A percentile compares a stretch with the other conserved stretches of the same genome.
These are phyloP conservation scores for Lepus europaeus DNA, from an alignment of 2,113 vertebrate species.

Conservation along the genomic window DNA sequence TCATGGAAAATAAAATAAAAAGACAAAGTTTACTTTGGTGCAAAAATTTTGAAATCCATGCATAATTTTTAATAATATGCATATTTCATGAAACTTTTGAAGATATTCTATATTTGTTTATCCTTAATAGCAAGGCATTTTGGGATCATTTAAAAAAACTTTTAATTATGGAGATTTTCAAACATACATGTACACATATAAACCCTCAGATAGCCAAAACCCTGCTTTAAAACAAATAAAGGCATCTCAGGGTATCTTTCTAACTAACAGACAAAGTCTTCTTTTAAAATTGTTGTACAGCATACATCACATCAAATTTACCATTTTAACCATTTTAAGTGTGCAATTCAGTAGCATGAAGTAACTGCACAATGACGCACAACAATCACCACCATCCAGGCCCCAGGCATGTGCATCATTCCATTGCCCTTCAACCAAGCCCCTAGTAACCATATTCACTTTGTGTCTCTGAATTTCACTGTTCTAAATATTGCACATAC, in stretches of 20 bases:
- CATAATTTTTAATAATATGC: too few species aligned
- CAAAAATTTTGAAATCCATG: too few species aligned
- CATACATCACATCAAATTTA: background rate
- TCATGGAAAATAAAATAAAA: too few species aligned
- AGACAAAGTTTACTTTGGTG: too few species aligned
- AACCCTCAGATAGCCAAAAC: background rate
- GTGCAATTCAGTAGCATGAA: background rate
- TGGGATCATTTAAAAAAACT: background rate
- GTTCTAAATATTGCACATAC: background rate
- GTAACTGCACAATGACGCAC: background rate
- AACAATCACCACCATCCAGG: background rate
- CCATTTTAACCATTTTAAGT: background rate
- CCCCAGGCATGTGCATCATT: background rate
- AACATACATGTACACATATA: background rate
- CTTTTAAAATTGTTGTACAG: background rate
- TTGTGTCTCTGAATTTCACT: background rate
- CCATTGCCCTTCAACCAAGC: background rate
- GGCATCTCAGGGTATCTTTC: background rate
- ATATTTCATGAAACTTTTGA: too few species aligned
- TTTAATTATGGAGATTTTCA: background rate
- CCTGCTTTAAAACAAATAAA: conserved; percentile 54
- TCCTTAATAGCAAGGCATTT: background rate
- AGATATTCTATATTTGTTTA: background rate
- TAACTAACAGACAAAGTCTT: background rate
- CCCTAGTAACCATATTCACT: background rate